These are phyloP conservation scores for Clarias fuscus DNA, from an alignment of 2,797 vertebrate genomes.

Conservation along the genomic window DNA sequence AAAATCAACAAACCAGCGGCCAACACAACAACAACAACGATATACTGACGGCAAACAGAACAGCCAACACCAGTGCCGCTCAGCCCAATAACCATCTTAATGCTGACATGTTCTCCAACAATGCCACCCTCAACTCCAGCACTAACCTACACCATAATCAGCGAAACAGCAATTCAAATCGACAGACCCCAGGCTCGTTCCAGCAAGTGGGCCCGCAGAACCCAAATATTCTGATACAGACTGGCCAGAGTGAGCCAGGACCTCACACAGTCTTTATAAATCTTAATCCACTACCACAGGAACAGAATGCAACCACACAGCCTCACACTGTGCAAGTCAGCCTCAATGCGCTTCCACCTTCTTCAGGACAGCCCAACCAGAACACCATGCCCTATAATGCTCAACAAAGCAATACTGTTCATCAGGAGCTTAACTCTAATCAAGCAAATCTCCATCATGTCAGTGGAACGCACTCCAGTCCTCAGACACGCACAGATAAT, in stretches of 20 bases:
- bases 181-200: conserved; percentile 48
- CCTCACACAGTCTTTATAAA: conserved; percentile 68
- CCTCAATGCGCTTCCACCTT: conserved; percentile 42
- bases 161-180: conserved; percentile 58
- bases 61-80: conserved; percentile 38
- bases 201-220: conserved; percentile 61
- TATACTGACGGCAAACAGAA: conserved; percentile 45
- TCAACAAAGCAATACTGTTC: conserved; percentile 39
- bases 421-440: not conserved
- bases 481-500: conserved; percentile 41
- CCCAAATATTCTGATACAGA: conserved; percentile 71
- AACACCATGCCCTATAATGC: conserved; percentile 29
- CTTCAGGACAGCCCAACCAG: conserved; percentile 38
- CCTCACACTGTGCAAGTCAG: conserved; percentile 30
- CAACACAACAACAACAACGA: conserved; percentile 40
- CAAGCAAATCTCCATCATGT: conserved; percentile 33
- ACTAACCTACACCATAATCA: conserved; percentile 56
- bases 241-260: conserved; percentile 57
- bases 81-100: conserved; percentile 57
- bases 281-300: conserved; percentile 62
- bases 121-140: conserved; percentile 50
- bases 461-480: conserved; percentile 34
- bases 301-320: not conserved
- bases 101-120: conserved; percentile 32
- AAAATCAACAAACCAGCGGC: conserved; percentile 33